Conservation (phyloP, 2,888 invertebrate genomes). For the Rhopalosiphum nymphaeae region DNA sequence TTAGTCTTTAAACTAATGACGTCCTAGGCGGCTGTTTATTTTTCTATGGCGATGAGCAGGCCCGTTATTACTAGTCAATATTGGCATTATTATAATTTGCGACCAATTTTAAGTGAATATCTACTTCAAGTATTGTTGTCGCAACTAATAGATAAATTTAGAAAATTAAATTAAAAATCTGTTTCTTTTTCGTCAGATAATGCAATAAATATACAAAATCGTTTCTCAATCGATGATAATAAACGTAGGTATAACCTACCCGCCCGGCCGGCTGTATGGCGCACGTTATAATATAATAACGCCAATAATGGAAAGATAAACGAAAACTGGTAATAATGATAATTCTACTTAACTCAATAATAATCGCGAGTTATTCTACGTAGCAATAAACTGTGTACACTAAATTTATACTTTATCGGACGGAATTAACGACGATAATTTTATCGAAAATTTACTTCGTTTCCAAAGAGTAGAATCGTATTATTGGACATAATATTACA, state of each 20-base stretch:
- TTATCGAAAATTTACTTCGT: not conserved
- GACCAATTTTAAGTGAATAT: not conserved
- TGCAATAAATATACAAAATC: not conserved
- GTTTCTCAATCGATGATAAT: not conserved
- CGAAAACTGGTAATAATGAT: slow-evolving; percentile 1
- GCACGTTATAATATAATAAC: no score
- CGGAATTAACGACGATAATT: not conserved
- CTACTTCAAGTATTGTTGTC: not conserved
- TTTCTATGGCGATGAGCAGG: not conserved
- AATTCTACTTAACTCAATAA: not conserved
- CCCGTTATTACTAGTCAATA: not conserved
- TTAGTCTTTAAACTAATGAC: not conserved
- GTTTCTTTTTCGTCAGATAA: not conserved
- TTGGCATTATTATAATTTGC: not conserved
- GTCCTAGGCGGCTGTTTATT: not conserved
- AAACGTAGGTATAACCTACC: not conserved
- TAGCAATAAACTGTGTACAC: not conserved
- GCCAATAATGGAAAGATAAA: not conserved
- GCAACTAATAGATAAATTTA: not conserved
- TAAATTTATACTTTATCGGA: not conserved
- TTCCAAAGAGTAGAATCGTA: not conserved
- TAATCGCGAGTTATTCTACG: not conserved
- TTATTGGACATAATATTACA: not conserved
- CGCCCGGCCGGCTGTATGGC: not conserved
- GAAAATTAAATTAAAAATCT: not conserved